Base-by-base conservation (phyloP, 2,888 invertebrate species). In the Shargacucullia verbasci region DNA sequence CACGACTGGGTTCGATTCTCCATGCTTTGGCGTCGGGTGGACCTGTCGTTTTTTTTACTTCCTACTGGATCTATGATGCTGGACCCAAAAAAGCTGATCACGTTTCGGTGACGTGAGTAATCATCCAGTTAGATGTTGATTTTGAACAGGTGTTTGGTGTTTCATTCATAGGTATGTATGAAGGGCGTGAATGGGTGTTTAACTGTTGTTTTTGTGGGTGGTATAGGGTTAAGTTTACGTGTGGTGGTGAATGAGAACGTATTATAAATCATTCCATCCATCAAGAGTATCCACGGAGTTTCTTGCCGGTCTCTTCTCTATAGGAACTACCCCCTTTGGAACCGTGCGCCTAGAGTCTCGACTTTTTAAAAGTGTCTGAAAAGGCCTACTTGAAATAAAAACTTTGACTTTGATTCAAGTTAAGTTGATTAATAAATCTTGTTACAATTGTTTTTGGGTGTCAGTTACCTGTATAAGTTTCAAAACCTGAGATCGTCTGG, bases 91-190 rank as follows among this genome's bases (percentile, higher is more conserved):
- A 69, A n/a, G 12, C n/a, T 11, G 29, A 69, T 84, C 90, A 88
- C 89, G 89, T 88, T 76, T 60, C 46, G 7, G 49, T 66, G 82
- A 84, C 86, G 87, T 86, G 87, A 80, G 82, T 85, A 89, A 89
- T 89, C 88, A 86, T 77, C 87, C 88, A 50, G 88, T 89, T 89
- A 85, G 61, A 20, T 73, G 59, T 76, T 75, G 70, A 44, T 70
- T 75, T 75, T 76, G 53, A 53, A 48, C 73, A 84, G 64, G 85
- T 87, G 81, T 83, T 40, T 20, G 20, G 20, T 20, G 20, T 20
- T 25, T 12, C 78, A 73, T 73, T 72, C 61, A 73, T 70, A 47
- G 41, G 27, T 34, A 52, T 48, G 48, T 54, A 57, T 70, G 64
- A 48, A 44, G 29, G 52, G 35, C 8, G 1, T 69, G 49, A 72